Evolutionary conservation across 2,113 vertebrate species (phyloP), one percentile per base, ranked within the genome.

Genomic region (Electrona antarctica): DNA sequence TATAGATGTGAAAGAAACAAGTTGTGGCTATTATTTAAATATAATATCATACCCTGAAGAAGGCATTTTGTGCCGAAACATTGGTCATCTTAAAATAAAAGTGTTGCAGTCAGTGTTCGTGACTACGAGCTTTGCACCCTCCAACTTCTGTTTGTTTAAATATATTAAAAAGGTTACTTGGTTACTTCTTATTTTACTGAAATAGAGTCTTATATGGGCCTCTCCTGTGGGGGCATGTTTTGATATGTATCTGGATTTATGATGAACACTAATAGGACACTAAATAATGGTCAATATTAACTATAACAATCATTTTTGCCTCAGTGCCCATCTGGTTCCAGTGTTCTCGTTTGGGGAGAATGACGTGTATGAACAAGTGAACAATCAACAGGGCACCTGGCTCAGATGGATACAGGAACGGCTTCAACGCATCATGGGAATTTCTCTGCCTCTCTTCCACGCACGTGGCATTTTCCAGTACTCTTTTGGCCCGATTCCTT

Each of bases 261-360:
- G n/a, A 28, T 4, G 6, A 21, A 15, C n/a, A 7, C 8, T 57
- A 6, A 57, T 15, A 15, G 7, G 7, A 21, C 15, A 57, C 55
- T 6, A 7, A 21, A 15, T 41, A 41, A 41, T 41, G 33, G 21
- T 21, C n/a, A 57, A 57, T 54, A 21, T 21, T 21, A n/a, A n/a
- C 10, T 12, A 54, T 21, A 21, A 1, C 21, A 10, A 46, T 21
- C 41, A 7, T 58, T 1, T 59, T 29, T 49, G 56, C 28, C 4
- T 0, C 79, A 99, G 96, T 9, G 93, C 92, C 2, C 79, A 92
- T 0, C 91, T 99, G 54, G 94, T 98, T 41, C 97, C 96, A 0
- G 74, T 95, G 10, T 99, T 95, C 80, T 98, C 97, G 12, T 99
- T 99, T 8, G 97, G 98, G 5, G 97, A 99, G 75, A 99, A 97